Percentiles rank a stretch among this genome's conserved stretches.
Conservation (phyloP, 1,140 invertebrate species). For the Pseudomyrmex dendroicus region DNA sequence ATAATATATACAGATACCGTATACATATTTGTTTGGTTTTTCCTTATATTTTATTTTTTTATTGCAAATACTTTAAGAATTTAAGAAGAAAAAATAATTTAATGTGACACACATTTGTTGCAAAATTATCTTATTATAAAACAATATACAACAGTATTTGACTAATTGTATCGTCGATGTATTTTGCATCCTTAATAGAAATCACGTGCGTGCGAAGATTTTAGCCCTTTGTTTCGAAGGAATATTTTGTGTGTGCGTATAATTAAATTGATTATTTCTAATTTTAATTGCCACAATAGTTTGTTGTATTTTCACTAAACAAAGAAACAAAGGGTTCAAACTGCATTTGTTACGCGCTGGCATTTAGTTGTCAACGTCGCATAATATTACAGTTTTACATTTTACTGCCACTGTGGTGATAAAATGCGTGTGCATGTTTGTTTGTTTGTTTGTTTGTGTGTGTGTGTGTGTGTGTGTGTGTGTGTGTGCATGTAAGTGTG, state of each 20-base stretch:
- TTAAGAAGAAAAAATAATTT: too few species aligned
- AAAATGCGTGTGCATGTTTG: constrained; percentile 9
- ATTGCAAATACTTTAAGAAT: background rate
- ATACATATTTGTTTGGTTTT: constrained; percentile 4
- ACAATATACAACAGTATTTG: constrained; percentile 2
- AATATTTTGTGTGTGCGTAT: background rate
- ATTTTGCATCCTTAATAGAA: constrained; percentile 48
- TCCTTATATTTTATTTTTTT: background rate
- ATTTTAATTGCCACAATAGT: background rate
- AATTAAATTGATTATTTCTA: background rate
- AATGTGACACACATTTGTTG: too few species aligned
- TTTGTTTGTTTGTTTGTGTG: background rate
- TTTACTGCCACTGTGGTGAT: constrained; percentile 65
- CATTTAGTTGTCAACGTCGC: constrained; percentile 50
- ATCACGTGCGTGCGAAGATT: constrained; percentile 21
- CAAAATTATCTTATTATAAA: background rate
- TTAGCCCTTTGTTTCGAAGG: constrained; percentile 26
- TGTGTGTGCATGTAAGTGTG: background rate
- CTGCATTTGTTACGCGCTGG: constrained; percentile 56
- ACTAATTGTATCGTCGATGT: constrained; percentile 15
- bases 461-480: background rate
- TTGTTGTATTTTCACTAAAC: background rate
- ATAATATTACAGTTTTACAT: constrained; percentile 54
- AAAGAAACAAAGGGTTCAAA: constrained; percentile 36
- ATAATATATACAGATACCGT: background rate